These are phyloP conservation scores for Sebastes iracundus DNA, from an alignment of 2,797 vertebrate species.

Conservation along the genomic window DNA sequence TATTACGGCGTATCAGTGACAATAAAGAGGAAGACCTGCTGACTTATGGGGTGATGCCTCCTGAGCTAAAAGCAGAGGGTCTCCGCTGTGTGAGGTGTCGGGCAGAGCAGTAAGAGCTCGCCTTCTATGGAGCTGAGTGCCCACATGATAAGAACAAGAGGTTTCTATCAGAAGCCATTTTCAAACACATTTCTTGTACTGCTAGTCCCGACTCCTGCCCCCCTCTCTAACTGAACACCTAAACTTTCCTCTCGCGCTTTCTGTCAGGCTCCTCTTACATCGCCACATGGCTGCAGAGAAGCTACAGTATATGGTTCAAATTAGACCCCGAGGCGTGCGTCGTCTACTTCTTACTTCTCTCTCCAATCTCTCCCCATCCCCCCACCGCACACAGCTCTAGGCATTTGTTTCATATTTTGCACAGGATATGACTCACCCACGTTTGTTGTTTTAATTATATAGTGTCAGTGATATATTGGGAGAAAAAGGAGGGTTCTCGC, in stretches of 20 bases:
- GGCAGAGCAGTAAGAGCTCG: constrained; percentile 12
- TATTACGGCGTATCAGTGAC: constrained; percentile 61
- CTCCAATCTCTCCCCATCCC: constrained; percentile 6
- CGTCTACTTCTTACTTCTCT: constrained; percentile 40
- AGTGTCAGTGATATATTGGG: constrained; percentile 62
- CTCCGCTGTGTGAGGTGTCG: constrained; percentile 3
- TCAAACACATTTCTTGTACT: constrained; percentile 18
- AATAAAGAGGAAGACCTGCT: constrained; percentile 33
- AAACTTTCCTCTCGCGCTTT: constrained; percentile 22
- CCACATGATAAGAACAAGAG: background rate
- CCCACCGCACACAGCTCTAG: constrained; percentile 31
- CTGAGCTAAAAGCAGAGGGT: constrained; percentile 41
- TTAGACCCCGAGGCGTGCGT: constrained; percentile 60
- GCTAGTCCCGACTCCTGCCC: background rate
- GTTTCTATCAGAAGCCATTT: constrained; percentile 1
- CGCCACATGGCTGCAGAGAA: constrained; percentile 44
- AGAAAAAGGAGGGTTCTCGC: constrained; percentile 23
- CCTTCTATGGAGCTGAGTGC: constrained; percentile 2
- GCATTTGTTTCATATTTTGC: constrained; percentile 81
- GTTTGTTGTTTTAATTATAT: constrained; percentile 78
- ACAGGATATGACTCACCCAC: constrained; percentile 77
- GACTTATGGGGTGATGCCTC: constrained; percentile 48
- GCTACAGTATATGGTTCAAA: constrained; percentile 66
- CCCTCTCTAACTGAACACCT: background rate
- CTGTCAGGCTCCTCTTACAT: constrained; percentile 22